Conservation (phyloP, 1,140 invertebrate genomes). For the Pectinophora gossypiella region DNA sequence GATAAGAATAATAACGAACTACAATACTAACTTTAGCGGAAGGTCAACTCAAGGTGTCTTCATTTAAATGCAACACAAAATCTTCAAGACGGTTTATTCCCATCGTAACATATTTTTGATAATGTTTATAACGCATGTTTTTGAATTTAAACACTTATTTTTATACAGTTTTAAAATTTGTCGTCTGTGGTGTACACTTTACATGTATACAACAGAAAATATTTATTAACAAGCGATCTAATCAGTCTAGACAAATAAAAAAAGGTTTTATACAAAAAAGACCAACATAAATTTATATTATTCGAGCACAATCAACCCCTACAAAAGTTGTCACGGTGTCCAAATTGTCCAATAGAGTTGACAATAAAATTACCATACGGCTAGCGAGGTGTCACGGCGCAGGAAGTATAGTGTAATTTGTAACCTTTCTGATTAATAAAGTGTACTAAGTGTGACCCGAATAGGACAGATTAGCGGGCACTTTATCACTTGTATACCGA, state of each 20-base stretch:
- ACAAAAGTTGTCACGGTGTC: slow-evolving; percentile 46
- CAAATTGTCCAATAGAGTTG: slow-evolving; percentile 58
- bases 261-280: not conserved
- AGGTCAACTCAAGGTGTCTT: slow-evolving; percentile 54
- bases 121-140: not conserved
- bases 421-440: slow-evolving; percentile 75
- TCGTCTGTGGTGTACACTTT: no score
- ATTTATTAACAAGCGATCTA: no score
- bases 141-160: no score
- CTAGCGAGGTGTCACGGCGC: slow-evolving; percentile 52
- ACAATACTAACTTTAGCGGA: slow-evolving; percentile 30
- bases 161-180: no score
- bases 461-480: slow-evolving; percentile 73
- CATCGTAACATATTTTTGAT: not conserved
- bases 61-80: slow-evolving; percentile 22
- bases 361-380: slow-evolving; percentile 70
- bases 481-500: slow-evolving; percentile 73
- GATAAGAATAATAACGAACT: slow-evolving; percentile 57
- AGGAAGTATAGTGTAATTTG: slow-evolving; percentile 72
- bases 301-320: slow-evolving; percentile 42
- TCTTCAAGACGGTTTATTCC: not conserved
- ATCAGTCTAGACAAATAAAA: no score
- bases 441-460: slow-evolving; percentile 71
- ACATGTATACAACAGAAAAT: no score
- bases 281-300: slow-evolving; percentile 26